These are phyloP conservation scores for Myiotriccus ornatus DNA, from an alignment of 2,797 vertebrate genomes.

Conservation along the genomic window DNA sequence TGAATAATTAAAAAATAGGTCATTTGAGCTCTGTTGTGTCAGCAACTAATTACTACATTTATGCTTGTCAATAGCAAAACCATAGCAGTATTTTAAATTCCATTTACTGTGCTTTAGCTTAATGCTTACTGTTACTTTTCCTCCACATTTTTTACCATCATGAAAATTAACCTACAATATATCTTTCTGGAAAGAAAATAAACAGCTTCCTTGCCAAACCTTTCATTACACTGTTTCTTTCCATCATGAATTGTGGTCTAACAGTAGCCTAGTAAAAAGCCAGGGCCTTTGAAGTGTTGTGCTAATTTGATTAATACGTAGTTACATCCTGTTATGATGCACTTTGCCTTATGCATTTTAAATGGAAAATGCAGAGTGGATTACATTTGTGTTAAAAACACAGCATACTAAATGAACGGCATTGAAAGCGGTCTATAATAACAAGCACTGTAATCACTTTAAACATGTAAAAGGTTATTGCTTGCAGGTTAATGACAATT, in stretches of 20 bases:
- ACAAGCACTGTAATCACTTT: conserved; percentile 68
- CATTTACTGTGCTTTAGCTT: conserved; percentile 64
- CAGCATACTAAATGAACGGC: conserved; percentile 74
- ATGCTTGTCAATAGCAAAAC: conserved; percentile 61
- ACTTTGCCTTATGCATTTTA: conserved; percentile 87
- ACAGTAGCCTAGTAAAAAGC: conserved; percentile 80
- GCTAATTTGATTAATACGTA: conserved; percentile 89
- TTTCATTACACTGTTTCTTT: conserved; percentile 80
- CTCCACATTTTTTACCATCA: conserved; percentile 72
- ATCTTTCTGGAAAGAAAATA: conserved; percentile 79
- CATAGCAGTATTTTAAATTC: conserved; percentile 66
- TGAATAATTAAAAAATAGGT: conserved; percentile 77
- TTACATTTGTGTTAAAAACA: conserved; percentile 77
- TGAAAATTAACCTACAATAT: conserved; percentile 79
- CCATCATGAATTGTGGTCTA: conserved; percentile 82
- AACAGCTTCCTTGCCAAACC: conserved; percentile 77
- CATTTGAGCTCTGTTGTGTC: conserved; percentile 69
- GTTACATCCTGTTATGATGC: conserved; percentile 86
- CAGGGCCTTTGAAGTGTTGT: conserved; percentile 84
- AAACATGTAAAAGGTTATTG: conserved; percentile 68
- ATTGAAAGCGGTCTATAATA: conserved; percentile 73
- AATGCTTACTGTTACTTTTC: conserved; percentile 73
- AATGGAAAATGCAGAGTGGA: conserved; percentile 80
- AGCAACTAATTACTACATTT: conserved; percentile 75
- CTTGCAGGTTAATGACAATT: conserved; percentile 75